These are phyloP conservation scores for Phengaris alcon DNA, from an alignment of 2,888 invertebrate species.

Conservation along the genomic window DNA sequence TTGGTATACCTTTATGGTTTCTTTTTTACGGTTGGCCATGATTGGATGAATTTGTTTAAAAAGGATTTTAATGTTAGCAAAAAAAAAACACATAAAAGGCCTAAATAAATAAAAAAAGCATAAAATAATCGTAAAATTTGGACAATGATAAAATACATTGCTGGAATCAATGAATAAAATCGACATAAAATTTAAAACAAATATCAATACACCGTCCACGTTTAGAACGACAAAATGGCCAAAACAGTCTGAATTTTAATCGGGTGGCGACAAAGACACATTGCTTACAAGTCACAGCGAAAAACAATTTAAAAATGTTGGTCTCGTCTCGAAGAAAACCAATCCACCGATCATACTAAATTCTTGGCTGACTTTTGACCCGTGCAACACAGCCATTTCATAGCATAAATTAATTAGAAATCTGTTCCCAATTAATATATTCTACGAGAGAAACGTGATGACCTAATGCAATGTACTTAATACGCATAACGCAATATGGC, in stretches of 20 bases:
- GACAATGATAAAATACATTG: conserved; percentile 10
- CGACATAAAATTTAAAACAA: conserved; percentile 7
- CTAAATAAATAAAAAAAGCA: neutral
- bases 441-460: conserved; percentile 24
- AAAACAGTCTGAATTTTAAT: conserved; percentile 23
- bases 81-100: neutral
- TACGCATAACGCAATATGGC: conserved; percentile 41
- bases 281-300: neutral
- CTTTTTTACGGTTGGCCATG: neutral
- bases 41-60: neutral
- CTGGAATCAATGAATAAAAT: conserved; percentile 22
- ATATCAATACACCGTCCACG: conserved; percentile 16
- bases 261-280: neutral
- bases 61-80: neutral
- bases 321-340: neutral
- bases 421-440: conserved; percentile 13
- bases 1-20: neutral
- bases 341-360: neutral
- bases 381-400: conserved; percentile 1
- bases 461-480: conserved; percentile 34
- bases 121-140: conserved; percentile 20
- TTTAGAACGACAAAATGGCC: conserved; percentile 6
- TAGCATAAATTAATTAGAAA: conserved; percentile 15
- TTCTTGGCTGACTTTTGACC: neutral
- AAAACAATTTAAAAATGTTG: neutral